A percentile compares a stretch with the other conserved stretches of the same genome.
Evolutionary conservation across 2,113 vertebrate genomes (phyloP).

Genomic region (Ailurus styani): DNA sequence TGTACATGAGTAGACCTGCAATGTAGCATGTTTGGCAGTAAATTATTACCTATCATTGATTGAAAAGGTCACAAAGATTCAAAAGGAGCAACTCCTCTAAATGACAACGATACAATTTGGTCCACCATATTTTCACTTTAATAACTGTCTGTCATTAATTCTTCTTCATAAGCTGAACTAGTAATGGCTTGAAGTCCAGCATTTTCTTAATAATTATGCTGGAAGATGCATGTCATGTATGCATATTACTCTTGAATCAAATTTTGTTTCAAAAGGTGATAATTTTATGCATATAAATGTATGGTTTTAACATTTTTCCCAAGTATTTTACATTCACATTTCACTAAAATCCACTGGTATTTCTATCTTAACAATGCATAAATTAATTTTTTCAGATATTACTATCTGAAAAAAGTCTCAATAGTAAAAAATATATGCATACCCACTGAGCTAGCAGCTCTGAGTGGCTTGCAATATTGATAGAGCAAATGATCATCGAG

Average conservation of each 20-base stretch:
- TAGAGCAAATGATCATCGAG: slow-evolving; percentile 45
- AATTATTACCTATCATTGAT: neutral
- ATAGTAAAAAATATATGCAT: neutral
- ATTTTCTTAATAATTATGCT: neutral
- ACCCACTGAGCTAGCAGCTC: neutral
- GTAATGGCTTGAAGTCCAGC: neutral
- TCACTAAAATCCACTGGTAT: neutral
- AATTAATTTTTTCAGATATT: neutral
- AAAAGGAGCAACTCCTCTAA: neutral
- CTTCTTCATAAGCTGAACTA: neutral
- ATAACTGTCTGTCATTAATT: neutral
- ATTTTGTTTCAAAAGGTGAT: neutral
- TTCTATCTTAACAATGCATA: neutral
- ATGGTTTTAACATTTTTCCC: neutral
- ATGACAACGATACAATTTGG: neutral
- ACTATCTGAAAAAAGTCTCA: neutral
- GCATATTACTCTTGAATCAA: neutral
- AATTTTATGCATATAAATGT: neutral
- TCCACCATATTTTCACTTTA: neutral
- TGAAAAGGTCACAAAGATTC: neutral
- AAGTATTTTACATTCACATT: neutral
- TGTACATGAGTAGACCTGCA: neutral
- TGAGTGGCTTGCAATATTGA: slow-evolving; percentile 29
- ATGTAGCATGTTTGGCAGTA: neutral
- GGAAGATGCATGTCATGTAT: neutral